Evolutionary conservation across 1,140 invertebrate genomes (phyloP), one percentile per base, ranked within the genome.

Genomic region (Camponotus pennsylvanicus): DNA sequence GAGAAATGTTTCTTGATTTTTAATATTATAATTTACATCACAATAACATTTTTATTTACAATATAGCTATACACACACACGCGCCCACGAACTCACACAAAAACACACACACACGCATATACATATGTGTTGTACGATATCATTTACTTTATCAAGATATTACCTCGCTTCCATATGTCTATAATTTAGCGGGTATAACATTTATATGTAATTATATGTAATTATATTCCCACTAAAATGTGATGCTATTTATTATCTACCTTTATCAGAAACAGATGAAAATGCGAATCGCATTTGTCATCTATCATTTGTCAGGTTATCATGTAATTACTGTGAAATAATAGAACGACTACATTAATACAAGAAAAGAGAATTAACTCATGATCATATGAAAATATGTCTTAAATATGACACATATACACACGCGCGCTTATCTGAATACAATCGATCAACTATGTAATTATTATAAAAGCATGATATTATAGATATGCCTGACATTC

Each of bases 271-370:
- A 21, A 66, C 11, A 37, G 21, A 11, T 67, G 2, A 80, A 80
- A 80, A 37, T 7, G n/a, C n/a, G 34, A 37, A 37, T 40, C 18
- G 7, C 9, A 15, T 5, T 80, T 57, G 5, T 63, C 27, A 69
- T 80, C 1, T 27, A 27, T 27, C 1, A 27, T 27, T 27, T 27
- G 27, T 27, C 52, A 27, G 27, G 27, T 1, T 27, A 27, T 27
- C 27, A 32, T 11, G 52, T 7, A 9, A 80, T 70, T n/a, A 57
- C 6, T 37, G 18, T n/a, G 32, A 27, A 37, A 55, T 59, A 70
- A 80, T 70, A 37, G 49, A n/a, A 49, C 59, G 13, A 78, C 18
- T 69, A 63, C 13, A 69, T 69, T 63, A 27, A 34, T 5, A 9
- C 42, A 3, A 66, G 21, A 27, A 49, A 55, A n/a, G n/a, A n/a